Conservation (phyloP, 2,113 vertebrate genomes). For the Caloenas nicobarica region DNA sequence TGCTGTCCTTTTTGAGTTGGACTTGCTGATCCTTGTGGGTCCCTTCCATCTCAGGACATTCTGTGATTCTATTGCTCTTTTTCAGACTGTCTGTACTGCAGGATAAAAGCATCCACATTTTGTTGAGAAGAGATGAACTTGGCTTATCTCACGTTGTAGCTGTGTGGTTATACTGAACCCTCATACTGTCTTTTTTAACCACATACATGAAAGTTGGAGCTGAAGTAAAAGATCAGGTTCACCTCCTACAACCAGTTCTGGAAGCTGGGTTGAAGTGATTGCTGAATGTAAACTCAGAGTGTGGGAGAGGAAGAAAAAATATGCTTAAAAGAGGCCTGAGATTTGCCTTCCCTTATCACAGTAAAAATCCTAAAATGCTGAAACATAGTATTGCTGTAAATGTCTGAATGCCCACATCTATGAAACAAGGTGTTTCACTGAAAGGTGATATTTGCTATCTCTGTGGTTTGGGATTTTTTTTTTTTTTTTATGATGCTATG, state of each 20-base stretch:
- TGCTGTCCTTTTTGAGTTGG: neutral
- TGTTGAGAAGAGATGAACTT: neutral
- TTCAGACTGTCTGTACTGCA: neutral
- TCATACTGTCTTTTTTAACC: neutral
- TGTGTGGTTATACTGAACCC: neutral
- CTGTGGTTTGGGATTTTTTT: neutral
- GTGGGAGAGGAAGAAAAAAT: neutral
- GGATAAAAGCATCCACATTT: rapidly evolving
- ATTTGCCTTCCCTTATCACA: neutral
- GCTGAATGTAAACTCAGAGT: neutral
- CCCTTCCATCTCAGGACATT: no score
- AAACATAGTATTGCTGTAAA: neutral
- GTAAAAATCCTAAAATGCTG: neutral
- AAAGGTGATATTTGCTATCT: neutral
- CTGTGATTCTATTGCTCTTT: neutral
- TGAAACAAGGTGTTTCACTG: neutral
- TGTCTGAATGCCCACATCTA: neutral
- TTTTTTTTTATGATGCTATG: neutral
- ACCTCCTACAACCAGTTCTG: neutral
- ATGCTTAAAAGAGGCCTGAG: neutral
- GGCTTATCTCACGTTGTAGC: neutral
- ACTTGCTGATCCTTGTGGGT: no score
- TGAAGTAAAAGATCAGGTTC: neutral
- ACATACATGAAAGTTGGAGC: neutral
- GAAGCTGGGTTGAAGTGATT: neutral